phyloP scores from a whole-genome alignment of 35 echinoderm and acorn worm genomes.

The Ophioderma brevispina region DNA sequence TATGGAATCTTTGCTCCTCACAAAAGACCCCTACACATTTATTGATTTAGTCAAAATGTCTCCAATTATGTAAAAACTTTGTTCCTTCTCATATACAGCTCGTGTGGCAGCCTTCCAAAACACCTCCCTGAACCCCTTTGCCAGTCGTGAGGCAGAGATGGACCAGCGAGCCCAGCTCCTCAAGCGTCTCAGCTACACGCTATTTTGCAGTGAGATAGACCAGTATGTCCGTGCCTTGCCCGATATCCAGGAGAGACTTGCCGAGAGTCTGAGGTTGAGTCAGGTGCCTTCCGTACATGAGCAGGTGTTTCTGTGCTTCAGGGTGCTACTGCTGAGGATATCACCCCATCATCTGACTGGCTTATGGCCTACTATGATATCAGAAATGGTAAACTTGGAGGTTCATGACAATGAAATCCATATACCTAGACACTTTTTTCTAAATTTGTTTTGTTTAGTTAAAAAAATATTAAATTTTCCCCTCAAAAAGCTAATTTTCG shows the following conservation, averaged over 20 bases:
- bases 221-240: conserved; percentile 89
- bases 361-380: conserved; percentile 95
- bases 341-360: conserved; percentile 98
- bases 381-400: conserved; percentile 78
- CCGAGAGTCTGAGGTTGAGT: conserved; percentile 82
- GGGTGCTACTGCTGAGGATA: conserved; percentile 82
- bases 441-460: too few relatives aligned
- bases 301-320: conserved; percentile 94
- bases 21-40: too few relatives aligned
- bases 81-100: too few relatives aligned
- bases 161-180: conserved; percentile 94
- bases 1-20: too few relatives aligned
- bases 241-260: conserved; percentile 92
- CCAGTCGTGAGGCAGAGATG: conserved; percentile 93
- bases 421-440: too few relatives aligned
- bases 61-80: too few relatives aligned
- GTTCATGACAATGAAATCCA: too few relatives aligned
- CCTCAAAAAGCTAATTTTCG: too few relatives aligned
- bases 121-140: conserved; percentile 95
- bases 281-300: conserved; percentile 93
- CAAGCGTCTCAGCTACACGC: conserved; percentile 82
- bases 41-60: too few relatives aligned
- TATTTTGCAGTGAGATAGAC: conserved; percentile 96
- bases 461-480: too few relatives aligned
- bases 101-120: conserved; percentile 95